Conservation (phyloP, 2,888 invertebrate species). For the Cheilosia vulpina region DNA sequence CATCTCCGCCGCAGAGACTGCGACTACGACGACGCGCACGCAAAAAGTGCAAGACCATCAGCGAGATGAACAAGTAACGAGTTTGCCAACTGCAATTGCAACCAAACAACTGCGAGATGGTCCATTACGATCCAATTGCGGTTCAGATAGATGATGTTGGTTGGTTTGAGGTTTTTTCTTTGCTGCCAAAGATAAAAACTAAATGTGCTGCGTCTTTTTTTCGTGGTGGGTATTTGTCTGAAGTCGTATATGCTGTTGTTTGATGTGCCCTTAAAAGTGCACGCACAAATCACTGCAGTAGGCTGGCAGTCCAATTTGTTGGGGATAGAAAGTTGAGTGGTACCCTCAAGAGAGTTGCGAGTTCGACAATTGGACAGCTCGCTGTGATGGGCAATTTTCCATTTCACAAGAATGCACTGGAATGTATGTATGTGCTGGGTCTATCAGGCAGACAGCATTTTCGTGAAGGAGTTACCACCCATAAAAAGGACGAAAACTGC, state of each 20-base stretch:
- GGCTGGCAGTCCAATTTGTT: slow-evolving; percentile 73
- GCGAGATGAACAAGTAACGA: slow-evolving; percentile 60
- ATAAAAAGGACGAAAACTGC: not conserved
- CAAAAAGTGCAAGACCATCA: slow-evolving; percentile 24
- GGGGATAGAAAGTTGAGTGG: slow-evolving; percentile 70
- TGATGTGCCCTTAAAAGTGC: slow-evolving; percentile 71
- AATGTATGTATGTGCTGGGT: not conserved
- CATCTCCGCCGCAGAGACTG: slow-evolving; percentile 54
- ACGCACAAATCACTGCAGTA: slow-evolving; percentile 68
- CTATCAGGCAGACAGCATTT: not conserved
- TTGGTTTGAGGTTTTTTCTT: slow-evolving; percentile 15
- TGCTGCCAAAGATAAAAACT: slow-evolving; percentile 31
- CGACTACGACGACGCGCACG: not conserved
- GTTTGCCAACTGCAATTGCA: slow-evolving; percentile 49
- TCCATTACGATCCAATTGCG: slow-evolving; percentile 60
- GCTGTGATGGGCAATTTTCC: slow-evolving; percentile 54
- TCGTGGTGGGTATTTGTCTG: slow-evolving; percentile 5
- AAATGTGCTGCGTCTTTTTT: slow-evolving; percentile 32
- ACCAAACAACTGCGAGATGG: slow-evolving; percentile 46
- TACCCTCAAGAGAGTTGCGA: slow-evolving; percentile 48
- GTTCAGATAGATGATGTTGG: slow-evolving; percentile 34
- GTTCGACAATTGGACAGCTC: slow-evolving; percentile 48
- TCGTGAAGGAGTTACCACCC: slow-evolving; percentile 2
- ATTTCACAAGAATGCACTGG: slow-evolving; percentile 39
- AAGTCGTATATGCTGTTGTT: slow-evolving; percentile 19